These are phyloP conservation scores for Belgica antarctica DNA, from an alignment of 2,888 invertebrate genomes.

Conservation along the genomic window DNA sequence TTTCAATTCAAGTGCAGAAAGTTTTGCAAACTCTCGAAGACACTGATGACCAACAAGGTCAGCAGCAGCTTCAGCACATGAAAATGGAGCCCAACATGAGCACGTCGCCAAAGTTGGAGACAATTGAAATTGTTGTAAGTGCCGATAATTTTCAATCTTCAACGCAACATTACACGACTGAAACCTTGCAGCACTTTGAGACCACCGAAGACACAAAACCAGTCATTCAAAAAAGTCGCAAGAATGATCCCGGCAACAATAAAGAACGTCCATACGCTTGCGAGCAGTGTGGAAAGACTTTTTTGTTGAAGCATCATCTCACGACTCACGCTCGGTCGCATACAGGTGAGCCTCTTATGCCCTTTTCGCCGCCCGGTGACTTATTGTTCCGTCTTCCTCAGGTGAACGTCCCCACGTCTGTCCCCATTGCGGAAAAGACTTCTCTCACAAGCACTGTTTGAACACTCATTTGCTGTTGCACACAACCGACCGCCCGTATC, in stretches of 20 bases:
- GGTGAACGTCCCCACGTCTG: conserved; percentile 76
- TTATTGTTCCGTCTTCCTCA: conserved; percentile 47
- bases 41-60: conserved; percentile 55
- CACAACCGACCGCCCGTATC: conserved; percentile 77
- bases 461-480: conserved; percentile 79
- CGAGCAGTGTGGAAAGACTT: conserved; percentile 79
- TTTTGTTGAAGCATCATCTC: conserved; percentile 78
- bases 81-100: conserved; percentile 56
- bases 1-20: conserved; percentile 56
- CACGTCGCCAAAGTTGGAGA: conserved; percentile 55
- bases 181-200: conserved; percentile 38
- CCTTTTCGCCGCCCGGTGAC: too few relatives aligned
- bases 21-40: conserved; percentile 56
- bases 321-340: conserved; percentile 81
- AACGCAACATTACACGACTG: conserved; percentile 1
- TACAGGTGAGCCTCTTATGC: conserved; percentile 59
- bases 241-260: conserved; percentile 50
- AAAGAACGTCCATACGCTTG: conserved; percentile 80
- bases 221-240: conserved; percentile 27
- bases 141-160: background rate
- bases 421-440: conserved; percentile 75
- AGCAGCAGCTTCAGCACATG: conserved; percentile 52
- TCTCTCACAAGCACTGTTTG: conserved; percentile 78
- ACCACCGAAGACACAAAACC: conserved; percentile 48
- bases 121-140: conserved; percentile 44